Evolutionary conservation across 2,113 vertebrate species (phyloP), one percentile per base, ranked within the genome.

Genomic region (Gallinago undulata): DNA sequence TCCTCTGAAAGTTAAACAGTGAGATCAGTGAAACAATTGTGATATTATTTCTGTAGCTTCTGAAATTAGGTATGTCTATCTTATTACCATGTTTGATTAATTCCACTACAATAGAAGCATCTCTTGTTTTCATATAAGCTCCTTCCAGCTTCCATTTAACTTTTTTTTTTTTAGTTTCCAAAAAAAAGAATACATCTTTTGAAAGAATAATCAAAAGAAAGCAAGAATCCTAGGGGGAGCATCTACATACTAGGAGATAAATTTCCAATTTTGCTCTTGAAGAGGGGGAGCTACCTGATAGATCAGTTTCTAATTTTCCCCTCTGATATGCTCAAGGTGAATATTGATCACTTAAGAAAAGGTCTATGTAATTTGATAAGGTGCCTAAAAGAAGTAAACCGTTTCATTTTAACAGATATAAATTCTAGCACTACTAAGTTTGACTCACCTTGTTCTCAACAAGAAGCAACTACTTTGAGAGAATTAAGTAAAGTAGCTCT

Each of bases 1-100:
- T 97, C 79, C 92, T 96, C 91, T 68, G 14, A 77, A 91, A 96
- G 77, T 93, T 92, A 87, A 86, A 78, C 95, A 76, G 87, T 55
- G 68, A 96, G 68, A 53, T 95, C 81, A 94, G 51, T 89, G 94
- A 83, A 69, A 73, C 50, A 87, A 67, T 1, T 76, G 13, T 84
- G 74, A 92, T 93, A 93, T 10, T 80, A 19, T 78, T 83, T 95
- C 77, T 89, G 55, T 85, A 83, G 75, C 50, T 91, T 92, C 90
- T 96, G 95, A 94, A 96, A 92, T 95, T 72, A 94, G 83, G 78
- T 92, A 92, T 0, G 14, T 90, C 83, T 94, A 19, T 90, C 80
- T 95, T 95, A 93, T 92, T 93, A 84, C 35, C 19, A 12, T 60
- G 74, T 91, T 92, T 63, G 91, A 91, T 81, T 96, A 94, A 96